Evolutionary conservation across 2,797 vertebrate genomes (phyloP).

Genomic region (Coccyzus lansbergi): DNA sequence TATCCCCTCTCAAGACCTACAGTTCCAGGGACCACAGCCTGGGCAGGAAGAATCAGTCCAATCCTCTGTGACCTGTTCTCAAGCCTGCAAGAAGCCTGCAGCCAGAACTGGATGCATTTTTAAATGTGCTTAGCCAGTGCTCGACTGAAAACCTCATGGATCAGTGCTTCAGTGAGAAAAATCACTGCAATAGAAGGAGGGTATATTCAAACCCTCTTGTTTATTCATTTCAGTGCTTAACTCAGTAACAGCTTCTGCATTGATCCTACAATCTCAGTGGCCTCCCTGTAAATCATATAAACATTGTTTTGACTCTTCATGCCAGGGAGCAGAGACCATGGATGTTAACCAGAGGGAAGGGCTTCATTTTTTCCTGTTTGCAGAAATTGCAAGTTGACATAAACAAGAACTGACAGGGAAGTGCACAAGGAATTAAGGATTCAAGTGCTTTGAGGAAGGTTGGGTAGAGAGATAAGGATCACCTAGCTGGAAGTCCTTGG

Average conservation of each 20-base stretch:
- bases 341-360: background rate
- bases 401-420: constrained; percentile 2
- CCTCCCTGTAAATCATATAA: background rate
- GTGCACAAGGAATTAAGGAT: background rate
- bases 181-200: background rate
- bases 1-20: background rate
- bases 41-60: background rate
- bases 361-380: background rate
- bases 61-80: background rate
- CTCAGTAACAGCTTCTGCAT: background rate
- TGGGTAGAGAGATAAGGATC: background rate
- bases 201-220: background rate
- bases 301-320: background rate
- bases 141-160: background rate
- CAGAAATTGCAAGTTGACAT: background rate
- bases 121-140: background rate
- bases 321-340: background rate
- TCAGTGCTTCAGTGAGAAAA: background rate
- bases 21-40: background rate
- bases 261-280: background rate
- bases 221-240: background rate
- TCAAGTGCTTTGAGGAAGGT: background rate
- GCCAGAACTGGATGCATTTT: background rate
- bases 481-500: rapidly evolving
- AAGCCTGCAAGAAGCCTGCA: background rate